Evolutionary conservation across 2,113 vertebrate species (phyloP), one percentile per base, ranked within the genome.

Genomic region (Hypanus sabinus): DNA sequence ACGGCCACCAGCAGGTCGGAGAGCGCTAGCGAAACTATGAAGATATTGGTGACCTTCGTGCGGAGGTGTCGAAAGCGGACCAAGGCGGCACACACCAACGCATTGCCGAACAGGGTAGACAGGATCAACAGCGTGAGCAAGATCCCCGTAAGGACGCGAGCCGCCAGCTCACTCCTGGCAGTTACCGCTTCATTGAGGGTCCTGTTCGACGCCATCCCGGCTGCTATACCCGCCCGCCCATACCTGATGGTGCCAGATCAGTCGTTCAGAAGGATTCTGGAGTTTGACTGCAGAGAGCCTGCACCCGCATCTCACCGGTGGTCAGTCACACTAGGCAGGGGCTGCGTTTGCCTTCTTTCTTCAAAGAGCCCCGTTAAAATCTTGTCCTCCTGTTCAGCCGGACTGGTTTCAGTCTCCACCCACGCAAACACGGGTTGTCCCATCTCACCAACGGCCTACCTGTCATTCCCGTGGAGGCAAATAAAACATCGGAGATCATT

Each of bases 1-100:
- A 99, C 95, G 3, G 98, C 98, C 94, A 99, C 98, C 71, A 98
- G 96, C 70, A 99, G 96, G 95, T 99, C 98, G 27, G 98, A 99
- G 38, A 98, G 96, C 0, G 98, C 99, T 95, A 99, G 95, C 0
- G 99, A 99, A 77, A 98, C 98, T 46, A 99, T 98, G 95, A 99
- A 99, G 94, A 98, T 96, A 95, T 98, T 98, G 95, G 98, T 99
- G 94, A 98, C 98, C 96, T 98, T 99, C 95, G 96, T 96, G 94
- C 98, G 97, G 95, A 99, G 94, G 95, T 98, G 98, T 60, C 98
- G 96, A 94, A 98, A 98, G 95, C 97, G 97, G 94, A 98, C 95
- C 95, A 99, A 97, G 79, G 98, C 98, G 0, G 96, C 96, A 94
- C 98, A 99, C 94, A 99, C 98, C 96, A 99, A 94, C 94, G 97